Conservation (phyloP, 1,140 invertebrate genomes). For the Leptinotarsa lineolata region DNA sequence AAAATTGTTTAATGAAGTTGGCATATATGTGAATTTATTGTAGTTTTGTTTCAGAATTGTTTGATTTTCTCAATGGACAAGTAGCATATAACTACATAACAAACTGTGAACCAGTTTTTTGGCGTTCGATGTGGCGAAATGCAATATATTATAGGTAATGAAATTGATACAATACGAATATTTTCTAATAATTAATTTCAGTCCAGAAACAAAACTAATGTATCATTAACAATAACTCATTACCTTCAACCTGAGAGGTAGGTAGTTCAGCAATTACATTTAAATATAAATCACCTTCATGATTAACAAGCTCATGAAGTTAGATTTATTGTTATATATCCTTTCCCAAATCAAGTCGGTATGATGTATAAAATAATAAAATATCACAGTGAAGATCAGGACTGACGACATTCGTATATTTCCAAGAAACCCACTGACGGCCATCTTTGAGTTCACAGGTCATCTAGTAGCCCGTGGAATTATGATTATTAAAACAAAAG, state of each 20-base stretch:
- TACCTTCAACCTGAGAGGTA: neutral
- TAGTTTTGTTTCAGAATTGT: no score
- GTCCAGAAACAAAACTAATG: neutral
- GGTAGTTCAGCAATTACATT: slow-evolving; percentile 24
- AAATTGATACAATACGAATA: neutral
- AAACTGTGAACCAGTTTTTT: no score
- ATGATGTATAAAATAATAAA: slow-evolving; percentile 21
- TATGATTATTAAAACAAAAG: slow-evolving; percentile 33
- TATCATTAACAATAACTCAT: slow-evolving; percentile 9
- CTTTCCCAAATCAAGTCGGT: slow-evolving; percentile 21
- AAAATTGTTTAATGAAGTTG: no score
- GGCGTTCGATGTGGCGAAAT: no score
- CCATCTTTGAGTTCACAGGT: slow-evolving; percentile 29
- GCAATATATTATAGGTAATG: no score
- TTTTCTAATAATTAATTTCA: neutral
- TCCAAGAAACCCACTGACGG: slow-evolving; percentile 26
- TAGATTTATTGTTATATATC: slow-evolving; percentile 27
- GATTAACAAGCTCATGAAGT: slow-evolving; percentile 26
- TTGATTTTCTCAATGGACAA: no score
- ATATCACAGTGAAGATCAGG: slow-evolving; percentile 24
- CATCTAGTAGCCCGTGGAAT: slow-evolving; percentile 31
- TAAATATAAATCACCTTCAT: slow-evolving; percentile 24
- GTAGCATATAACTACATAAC: no score
- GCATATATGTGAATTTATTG: no score
- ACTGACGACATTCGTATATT: slow-evolving; percentile 25